Evolutionary conservation across 1,140 invertebrate genomes (phyloP), one percentile per base, ranked within the genome.

Genomic region (Tetraneura akinire): DNA sequence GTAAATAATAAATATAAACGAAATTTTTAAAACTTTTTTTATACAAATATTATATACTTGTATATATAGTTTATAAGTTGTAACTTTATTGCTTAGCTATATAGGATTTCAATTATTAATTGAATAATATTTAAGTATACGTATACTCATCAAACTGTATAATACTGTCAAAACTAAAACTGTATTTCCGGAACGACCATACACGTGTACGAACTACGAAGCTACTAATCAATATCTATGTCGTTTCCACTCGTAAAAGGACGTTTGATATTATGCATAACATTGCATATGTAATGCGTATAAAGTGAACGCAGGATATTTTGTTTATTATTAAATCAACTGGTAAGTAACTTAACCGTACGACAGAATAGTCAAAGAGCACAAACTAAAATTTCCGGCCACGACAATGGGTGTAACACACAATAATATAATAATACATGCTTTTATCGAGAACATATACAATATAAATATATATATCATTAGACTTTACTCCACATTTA

Each of bases 91-190:
- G n/a, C n/a, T n/a, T n/a, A n/a, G n/a, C 32, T 37, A 37, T 37
- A 37, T 37, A 37, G 8, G 32, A 37, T 8, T 37, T 37, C 8
- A 37, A 37, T 37, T 37, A 37, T 37, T 8, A 37, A 37, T 37
- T 37, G 3, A 8, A 8, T 37, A 62, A 32, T 62, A 62, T 32
- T 29, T 1, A 62, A 37, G 32, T 53, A n/a, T 45, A 45, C n/a
- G 5, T 45, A 45, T 45, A 45, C 45, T 68, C 64, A 68, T 71
- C 45, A 49, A 49, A 47, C 68, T 23, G 68, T 71, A 26, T 29
- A 71, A 68, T 4, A 51, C 68, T 51, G 68, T 71, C 45, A 71
- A 51, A 71, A 71, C 68, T 71, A 51, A 51, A 71, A 49, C 45
- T 23, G 11, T 51, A 71, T 71, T 71, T 71, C 23, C 68, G 45